Percentiles rank a stretch among this genome's conserved stretches.
These are phyloP conservation scores for Lithobates sylvaticus DNA, from an alignment of 2,797 vertebrate species.

Conservation along the genomic window DNA sequence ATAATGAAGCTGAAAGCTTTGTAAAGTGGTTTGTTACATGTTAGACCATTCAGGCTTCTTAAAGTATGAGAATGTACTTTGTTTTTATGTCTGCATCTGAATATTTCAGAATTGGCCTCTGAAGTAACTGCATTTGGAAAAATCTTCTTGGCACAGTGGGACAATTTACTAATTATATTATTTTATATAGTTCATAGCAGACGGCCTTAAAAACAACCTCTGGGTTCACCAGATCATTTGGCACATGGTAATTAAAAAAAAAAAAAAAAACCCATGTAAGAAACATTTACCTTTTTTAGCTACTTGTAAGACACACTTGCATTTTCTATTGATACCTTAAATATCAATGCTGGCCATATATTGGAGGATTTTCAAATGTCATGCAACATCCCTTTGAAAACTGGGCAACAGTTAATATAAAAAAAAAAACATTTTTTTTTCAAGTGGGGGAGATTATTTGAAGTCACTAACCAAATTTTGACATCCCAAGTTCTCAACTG, in stretches of 20 bases:
- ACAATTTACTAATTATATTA: background rate
- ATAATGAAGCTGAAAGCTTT: background rate
- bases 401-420: too few species aligned
- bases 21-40: background rate
- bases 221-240: background rate
- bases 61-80: background rate
- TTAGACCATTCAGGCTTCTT: background rate
- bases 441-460: too few species aligned
- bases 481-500: too few species aligned
- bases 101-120: background rate
- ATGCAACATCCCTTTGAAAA: background rate
- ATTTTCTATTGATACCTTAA: background rate
- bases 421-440: too few species aligned
- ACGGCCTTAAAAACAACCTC: background rate
- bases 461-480: too few species aligned
- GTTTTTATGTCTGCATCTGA: background rate
- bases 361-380: background rate
- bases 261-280: slow-evolving; percentile 27
- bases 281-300: background rate
- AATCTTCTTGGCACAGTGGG: background rate
- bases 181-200: background rate
- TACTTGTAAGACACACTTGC: background rate
- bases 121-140: background rate
- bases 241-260: background rate
- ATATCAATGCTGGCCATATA: background rate